These are phyloP conservation scores for Limnephilus auricula DNA, from an alignment of 2,888 invertebrate species.

Conservation along the genomic window DNA sequence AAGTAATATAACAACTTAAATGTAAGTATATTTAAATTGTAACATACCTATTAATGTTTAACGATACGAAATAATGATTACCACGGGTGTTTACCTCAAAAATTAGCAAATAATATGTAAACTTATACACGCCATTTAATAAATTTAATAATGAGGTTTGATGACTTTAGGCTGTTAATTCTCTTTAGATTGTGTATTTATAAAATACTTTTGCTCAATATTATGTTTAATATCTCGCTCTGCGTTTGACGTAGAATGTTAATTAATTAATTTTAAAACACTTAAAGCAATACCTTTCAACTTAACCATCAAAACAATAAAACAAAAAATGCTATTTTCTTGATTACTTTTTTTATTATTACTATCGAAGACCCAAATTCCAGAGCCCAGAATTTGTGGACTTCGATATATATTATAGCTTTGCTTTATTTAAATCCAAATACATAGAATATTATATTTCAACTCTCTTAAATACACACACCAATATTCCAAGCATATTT, in stretches of 20 bases:
- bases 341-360: constrained; percentile 30
- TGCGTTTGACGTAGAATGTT: constrained; percentile 4
- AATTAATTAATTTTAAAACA: neutral
- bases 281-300: neutral
- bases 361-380: constrained; percentile 57
- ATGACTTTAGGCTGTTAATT: constrained; percentile 41
- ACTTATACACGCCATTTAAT: neutral
- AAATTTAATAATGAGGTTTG: constrained; percentile 19
- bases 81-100: constrained; percentile 23
- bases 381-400: constrained; percentile 61
- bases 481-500: neutral
- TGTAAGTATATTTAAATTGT: neutral
- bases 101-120: neutral
- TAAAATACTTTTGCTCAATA: constrained; percentile 33
- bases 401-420: constrained; percentile 48
- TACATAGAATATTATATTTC: neutral
- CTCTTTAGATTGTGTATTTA: constrained; percentile 11
- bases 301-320: neutral
- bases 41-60: constrained; percentile 15
- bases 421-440: neutral
- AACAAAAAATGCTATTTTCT: too few species aligned
- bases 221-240: constrained; percentile 12
- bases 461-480: neutral
- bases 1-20: neutral
- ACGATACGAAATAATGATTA: neutral